These are phyloP conservation scores for Platysteira castanea DNA, from an alignment of 2,113 vertebrate species.

Conservation along the genomic window DNA sequence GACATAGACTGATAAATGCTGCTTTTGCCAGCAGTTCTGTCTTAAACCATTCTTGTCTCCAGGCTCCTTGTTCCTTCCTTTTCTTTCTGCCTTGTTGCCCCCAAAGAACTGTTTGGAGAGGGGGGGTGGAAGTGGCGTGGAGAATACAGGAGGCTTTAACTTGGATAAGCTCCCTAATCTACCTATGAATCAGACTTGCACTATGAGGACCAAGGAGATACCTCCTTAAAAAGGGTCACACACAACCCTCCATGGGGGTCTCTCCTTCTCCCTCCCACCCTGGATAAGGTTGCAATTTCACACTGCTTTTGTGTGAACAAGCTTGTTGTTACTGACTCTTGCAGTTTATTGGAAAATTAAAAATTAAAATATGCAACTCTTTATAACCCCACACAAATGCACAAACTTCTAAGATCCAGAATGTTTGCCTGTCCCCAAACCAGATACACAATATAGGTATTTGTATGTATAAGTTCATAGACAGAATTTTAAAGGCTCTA, in stretches of 20 bases:
- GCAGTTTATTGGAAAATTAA: constrained; percentile 24
- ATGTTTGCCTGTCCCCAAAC: neutral
- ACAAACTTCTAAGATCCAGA: neutral
- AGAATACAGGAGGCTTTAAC: neutral
- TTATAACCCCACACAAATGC: constrained; percentile 3
- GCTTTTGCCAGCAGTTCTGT: neutral
- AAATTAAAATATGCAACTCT: constrained; percentile 26
- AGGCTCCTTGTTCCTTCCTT: neutral
- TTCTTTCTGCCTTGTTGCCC: neutral
- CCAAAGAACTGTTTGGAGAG: neutral
- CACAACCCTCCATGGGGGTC: neutral
- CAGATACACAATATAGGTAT: constrained; percentile 22
- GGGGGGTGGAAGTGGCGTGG: neutral
- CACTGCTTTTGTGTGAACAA: neutral
- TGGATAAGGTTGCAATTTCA: neutral
- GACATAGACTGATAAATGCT: neutral
- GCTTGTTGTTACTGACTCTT: neutral
- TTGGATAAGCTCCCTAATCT: neutral
- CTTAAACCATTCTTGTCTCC: neutral
- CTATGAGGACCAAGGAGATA: neutral
- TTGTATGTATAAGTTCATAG: neutral
- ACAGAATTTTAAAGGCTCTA: neutral
- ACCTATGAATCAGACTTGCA: neutral
- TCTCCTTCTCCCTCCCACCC: neutral
- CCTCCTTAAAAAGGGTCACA: neutral